Conservation (phyloP, 2,888 invertebrate species). For the Meiosimyza decipiens region DNA sequence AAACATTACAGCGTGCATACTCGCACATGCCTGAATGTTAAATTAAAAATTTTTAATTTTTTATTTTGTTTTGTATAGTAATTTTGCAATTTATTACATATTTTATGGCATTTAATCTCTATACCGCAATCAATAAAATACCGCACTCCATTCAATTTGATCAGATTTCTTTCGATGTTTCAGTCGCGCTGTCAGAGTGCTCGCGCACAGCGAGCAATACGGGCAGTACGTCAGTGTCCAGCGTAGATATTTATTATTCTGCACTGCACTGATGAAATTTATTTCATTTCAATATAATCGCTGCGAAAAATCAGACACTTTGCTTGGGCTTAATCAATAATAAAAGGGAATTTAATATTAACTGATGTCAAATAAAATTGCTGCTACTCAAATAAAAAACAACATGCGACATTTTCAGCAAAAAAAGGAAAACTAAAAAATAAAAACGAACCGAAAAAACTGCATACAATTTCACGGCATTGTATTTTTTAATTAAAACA, state of each 20-base stretch:
- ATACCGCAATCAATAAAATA: conserved; percentile 27
- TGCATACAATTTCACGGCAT: no score
- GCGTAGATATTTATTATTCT: conserved; percentile 26
- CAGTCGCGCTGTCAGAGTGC: no score
- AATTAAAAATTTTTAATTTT: conserved; percentile 6
- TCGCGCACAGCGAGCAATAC: no score
- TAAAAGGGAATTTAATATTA: conserved; percentile 32
- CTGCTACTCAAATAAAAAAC: neutral
- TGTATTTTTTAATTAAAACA: no score
- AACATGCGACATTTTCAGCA: neutral
- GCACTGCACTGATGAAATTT: conserved; percentile 21
- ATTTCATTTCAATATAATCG: conserved; percentile 25
- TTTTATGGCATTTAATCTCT: conserved; percentile 20
- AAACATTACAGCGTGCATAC: no score
- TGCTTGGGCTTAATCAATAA: conserved; percentile 25
- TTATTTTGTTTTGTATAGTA: neutral
- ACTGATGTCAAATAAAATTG: conserved; percentile 33
- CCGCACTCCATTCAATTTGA: conserved; percentile 33
- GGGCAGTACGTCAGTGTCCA: conserved; percentile 2
- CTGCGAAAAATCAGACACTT: conserved; percentile 24
- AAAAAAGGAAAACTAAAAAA: neutral
- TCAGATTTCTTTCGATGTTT: conserved; percentile 24
- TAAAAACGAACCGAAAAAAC: neutral
- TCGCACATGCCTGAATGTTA: no score
- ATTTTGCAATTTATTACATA: neutral